Percentiles rank a stretch among this genome's conserved stretches.
These are phyloP conservation scores for Hassar affinis DNA, from an alignment of 2,113 vertebrate species.

Conservation along the genomic window DNA sequence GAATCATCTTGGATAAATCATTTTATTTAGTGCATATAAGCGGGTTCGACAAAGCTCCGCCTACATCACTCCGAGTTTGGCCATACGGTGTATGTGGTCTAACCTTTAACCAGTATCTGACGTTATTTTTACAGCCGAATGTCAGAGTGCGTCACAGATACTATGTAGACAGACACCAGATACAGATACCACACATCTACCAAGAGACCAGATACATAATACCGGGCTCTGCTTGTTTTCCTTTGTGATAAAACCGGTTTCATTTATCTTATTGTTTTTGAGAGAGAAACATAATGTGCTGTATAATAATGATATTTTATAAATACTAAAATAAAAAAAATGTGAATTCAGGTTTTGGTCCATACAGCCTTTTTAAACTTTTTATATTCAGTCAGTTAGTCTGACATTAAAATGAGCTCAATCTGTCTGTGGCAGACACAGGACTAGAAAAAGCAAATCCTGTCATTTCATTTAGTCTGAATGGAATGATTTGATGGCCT, in stretches of 20 bases:
- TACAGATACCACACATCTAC: neutral
- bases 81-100: neutral
- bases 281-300: too few relatives aligned
- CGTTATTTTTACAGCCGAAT: neutral
- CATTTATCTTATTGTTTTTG: neutral
- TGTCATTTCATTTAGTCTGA: too few relatives aligned
- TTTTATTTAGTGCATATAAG: too few relatives aligned
- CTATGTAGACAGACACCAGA: neutral
- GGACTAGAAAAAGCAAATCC: too few relatives aligned
- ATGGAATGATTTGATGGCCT: too few relatives aligned
- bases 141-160: neutral
- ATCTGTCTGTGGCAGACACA: too few relatives aligned
- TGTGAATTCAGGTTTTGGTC: neutral
- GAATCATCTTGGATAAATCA: slow-evolving; percentile 9
- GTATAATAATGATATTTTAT: neutral
- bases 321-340: neutral
- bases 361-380: too few relatives aligned
- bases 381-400: too few relatives aligned
- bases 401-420: too few relatives aligned
- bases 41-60: neutral
- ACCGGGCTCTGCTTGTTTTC: neutral
- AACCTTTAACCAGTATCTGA: neutral
- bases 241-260: neutral
- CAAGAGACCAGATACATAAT: neutral
- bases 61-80: neutral